These are phyloP conservation scores for Neocloeon triangulifer DNA, from an alignment of 1,140 invertebrate genomes.

Conservation along the genomic window DNA sequence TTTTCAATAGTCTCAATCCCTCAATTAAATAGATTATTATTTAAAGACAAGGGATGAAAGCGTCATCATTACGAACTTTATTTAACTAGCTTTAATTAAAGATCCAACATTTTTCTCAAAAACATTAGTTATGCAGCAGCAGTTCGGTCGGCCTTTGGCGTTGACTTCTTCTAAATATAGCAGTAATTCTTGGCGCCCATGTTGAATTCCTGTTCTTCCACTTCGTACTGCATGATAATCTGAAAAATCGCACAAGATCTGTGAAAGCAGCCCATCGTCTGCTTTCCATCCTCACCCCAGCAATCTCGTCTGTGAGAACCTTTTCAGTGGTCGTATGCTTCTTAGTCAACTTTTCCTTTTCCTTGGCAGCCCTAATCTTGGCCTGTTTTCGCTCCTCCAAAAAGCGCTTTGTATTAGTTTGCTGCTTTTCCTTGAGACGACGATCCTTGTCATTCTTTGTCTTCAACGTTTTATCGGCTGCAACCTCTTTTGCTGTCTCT, in stretches of 20 bases:
- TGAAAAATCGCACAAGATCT: slow-evolving; percentile 15
- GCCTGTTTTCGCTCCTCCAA: slow-evolving; percentile 80
- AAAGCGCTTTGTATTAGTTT: slow-evolving; percentile 99
- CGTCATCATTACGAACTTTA: too few species aligned
- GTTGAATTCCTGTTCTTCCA: slow-evolving; percentile 24
- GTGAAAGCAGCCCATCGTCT: too few species aligned
- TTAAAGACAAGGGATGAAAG: too few species aligned
- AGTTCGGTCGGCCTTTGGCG: too few species aligned
- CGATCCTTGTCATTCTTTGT: slow-evolving; percentile 95
- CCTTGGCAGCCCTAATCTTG: slow-evolving; percentile 66
- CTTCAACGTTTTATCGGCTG: slow-evolving; percentile 88
- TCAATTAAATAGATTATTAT: too few species aligned
- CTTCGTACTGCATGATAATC: slow-evolving; percentile 25
- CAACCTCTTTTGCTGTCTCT: slow-evolving; percentile 86
- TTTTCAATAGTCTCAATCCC: too few species aligned
- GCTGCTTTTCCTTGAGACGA: slow-evolving; percentile 80
- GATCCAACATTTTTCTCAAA: too few species aligned
- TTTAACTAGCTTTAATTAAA: too few species aligned
- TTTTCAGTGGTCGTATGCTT: slow-evolving; percentile 55
- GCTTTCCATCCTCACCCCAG: slow-evolving; percentile 24
- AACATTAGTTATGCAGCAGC: too few species aligned
- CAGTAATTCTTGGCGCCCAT: slow-evolving; percentile 23
- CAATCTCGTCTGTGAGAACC: slow-evolving; percentile 25
- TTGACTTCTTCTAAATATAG: slow-evolving; percentile 16
- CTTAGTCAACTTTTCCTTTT: slow-evolving; percentile 81